phyloP scores from a whole-genome alignment of 1,140 invertebrate genomes.

The Samia ricini region DNA sequence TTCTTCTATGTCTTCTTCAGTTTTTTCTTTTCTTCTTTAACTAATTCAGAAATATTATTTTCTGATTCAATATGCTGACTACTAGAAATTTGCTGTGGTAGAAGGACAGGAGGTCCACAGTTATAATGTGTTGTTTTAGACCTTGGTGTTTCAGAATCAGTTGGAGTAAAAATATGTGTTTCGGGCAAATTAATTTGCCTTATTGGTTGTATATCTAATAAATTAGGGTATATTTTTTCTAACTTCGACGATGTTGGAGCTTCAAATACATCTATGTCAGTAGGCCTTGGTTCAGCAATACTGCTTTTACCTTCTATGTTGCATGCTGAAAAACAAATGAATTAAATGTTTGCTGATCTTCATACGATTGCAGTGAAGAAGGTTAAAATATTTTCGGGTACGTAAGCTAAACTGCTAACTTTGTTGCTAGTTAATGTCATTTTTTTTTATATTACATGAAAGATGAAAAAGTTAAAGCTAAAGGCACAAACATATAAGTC shows the following conservation, averaged over 20 bases:
- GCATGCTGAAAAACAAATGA: slow-evolving; percentile 58
- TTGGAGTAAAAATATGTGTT: slow-evolving; percentile 75
- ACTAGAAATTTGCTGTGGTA: slow-evolving; percentile 28
- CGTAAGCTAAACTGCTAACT: not conserved
- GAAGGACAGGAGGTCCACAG: slow-evolving; percentile 34
- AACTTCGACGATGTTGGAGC: slow-evolving; percentile 38
- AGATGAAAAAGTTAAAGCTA: too few species aligned
- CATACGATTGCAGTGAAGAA: not conserved
- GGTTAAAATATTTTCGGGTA: not conserved
- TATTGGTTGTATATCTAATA: slow-evolving; percentile 58
- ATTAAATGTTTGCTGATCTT: not conserved
- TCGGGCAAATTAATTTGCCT: slow-evolving; percentile 73
- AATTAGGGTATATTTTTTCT: slow-evolving; percentile 57
- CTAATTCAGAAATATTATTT: slow-evolving; percentile 15
- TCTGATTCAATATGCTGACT: slow-evolving; percentile 22
- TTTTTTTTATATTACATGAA: too few species aligned
- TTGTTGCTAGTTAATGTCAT: too few species aligned
- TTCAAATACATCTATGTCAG: slow-evolving; percentile 53
- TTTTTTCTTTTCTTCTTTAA: slow-evolving; percentile 16
- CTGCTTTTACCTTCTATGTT: slow-evolving; percentile 42
- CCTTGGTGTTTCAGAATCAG: slow-evolving; percentile 71
- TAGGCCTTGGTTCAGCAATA: slow-evolving; percentile 30
- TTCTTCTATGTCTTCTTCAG: slow-evolving; percentile 39
- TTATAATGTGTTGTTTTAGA: slow-evolving; percentile 75
- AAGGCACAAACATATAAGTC: too few species aligned